Evolutionary conservation across 2,797 vertebrate genomes (phyloP), one percentile per base, ranked within the genome.

Genomic region (Masticophis lateralis): DNA sequence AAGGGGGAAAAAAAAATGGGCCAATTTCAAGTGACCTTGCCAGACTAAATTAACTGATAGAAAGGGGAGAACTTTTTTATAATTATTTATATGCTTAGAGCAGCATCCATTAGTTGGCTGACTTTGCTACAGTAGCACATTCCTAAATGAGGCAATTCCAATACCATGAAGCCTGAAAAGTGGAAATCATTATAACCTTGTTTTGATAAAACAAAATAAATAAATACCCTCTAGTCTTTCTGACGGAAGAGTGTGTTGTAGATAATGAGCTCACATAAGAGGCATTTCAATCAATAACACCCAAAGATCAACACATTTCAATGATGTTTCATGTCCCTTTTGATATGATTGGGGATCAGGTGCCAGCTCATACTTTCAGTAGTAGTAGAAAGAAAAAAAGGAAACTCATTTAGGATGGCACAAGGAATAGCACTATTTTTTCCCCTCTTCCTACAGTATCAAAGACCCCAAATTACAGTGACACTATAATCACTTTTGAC

Each of bases 171-270:
- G 74, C 43, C 32, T 89, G 93, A 89, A 89, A 86, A 93, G 92
- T 86, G 74, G 89, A 87, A 94, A 94, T 94, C 93, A 59, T 92
- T 92, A 91, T 27, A 92, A 91, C 66, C 28, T 86, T 37, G 14
- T 92, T 92, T 90, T 27, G 14, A 59, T 89, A 89, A 61, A 61
- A 61, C 28, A 28, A 43, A 79, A 79, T 43, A 79, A 79, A 47
- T 25, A 83, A 47, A 83, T 25, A 74, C 20, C 32, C 8, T 18
- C 55, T 83, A n/a, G 51, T 86, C 90, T 90, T 91, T 66, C 37
- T 3, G 11, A 88, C 27, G 90, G 53, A 57, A 95, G 10, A 11
- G 53, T 16, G 13, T 43, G 28, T 0, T 0, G 86, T 90, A 91
- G 0, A 66, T 91, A 93, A 92, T 47, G 94, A 95, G 92, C 1